Conservation (phyloP, 2,797 vertebrate species). For the Aeoliscus strigatus region DNA sequence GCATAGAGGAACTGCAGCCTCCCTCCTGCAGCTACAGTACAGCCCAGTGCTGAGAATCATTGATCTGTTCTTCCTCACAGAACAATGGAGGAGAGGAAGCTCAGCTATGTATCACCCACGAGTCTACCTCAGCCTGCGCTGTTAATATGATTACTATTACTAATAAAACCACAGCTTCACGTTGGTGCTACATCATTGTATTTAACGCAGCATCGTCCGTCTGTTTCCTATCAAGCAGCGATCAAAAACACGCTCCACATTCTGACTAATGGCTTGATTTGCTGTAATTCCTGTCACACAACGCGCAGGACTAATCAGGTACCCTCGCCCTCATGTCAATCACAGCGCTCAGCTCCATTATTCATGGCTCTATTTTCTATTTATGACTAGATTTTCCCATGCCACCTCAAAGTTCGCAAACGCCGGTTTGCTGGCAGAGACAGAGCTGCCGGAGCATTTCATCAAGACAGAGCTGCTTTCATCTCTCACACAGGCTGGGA, state of each 20-base stretch:
- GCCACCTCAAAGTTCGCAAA: slow-evolving; percentile 74
- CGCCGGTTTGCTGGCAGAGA: slow-evolving; percentile 66
- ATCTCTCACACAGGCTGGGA: slow-evolving; percentile 70
- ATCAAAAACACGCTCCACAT: slow-evolving; percentile 44
- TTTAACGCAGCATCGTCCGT: slow-evolving; percentile 25
- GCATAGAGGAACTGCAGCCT: slow-evolving; percentile 71
- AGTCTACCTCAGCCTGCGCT: too few species aligned
- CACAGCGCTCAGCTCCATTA: slow-evolving; percentile 76
- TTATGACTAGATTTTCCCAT: slow-evolving; percentile 78
- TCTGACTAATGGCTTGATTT: slow-evolving; percentile 59
- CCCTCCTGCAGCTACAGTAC: slow-evolving; percentile 65
- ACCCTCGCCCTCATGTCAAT: slow-evolving; percentile 74
- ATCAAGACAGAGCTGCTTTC: slow-evolving; percentile 69
- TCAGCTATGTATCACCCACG: slow-evolving; percentile 44
- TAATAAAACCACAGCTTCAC: too few species aligned
- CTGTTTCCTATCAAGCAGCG: slow-evolving; percentile 26
- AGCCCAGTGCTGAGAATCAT: slow-evolving; percentile 59
- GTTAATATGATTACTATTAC: too few species aligned
- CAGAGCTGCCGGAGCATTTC: slow-evolving; percentile 71
- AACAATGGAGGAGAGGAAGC: slow-evolving; percentile 63
- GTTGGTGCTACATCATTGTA: not conserved
- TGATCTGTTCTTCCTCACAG: slow-evolving; percentile 68
- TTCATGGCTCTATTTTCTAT: slow-evolving; percentile 77
- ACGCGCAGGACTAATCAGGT: slow-evolving; percentile 68
- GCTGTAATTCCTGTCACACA: slow-evolving; percentile 69